phyloP scores from a whole-genome alignment of 2,888 invertebrate genomes.

The Rhyacophila evoluta region DNA sequence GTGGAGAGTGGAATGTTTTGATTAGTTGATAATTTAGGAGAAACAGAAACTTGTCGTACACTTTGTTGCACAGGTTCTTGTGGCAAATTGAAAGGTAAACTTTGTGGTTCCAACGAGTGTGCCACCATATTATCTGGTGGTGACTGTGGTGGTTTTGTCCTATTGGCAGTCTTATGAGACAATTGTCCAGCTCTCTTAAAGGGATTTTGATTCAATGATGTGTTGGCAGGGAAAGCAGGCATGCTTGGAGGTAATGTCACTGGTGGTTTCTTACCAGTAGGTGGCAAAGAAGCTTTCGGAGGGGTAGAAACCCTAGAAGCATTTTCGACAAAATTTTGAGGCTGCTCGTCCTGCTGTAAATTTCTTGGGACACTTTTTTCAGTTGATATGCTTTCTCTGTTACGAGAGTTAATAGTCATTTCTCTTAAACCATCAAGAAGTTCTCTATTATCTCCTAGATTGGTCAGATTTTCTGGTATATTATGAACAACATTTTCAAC shows the following conservation, averaged over 20 bases:
- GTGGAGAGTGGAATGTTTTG: slow-evolving; percentile 60
- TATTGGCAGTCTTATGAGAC: slow-evolving; percentile 65
- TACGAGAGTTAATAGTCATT: slow-evolving; percentile 61
- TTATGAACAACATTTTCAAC: not conserved
- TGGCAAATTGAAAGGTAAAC: slow-evolving; percentile 59
- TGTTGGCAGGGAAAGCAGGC: slow-evolving; percentile 51
- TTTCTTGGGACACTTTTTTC: slow-evolving; percentile 56
- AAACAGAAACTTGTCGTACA: slow-evolving; percentile 47
- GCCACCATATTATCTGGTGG: slow-evolving; percentile 56
- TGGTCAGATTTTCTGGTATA: slow-evolving; percentile 55
- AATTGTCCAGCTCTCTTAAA: slow-evolving; percentile 66
- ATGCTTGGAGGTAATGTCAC: slow-evolving; percentile 58
- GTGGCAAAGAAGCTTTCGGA: slow-evolving; percentile 29
- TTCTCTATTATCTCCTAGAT: slow-evolving; percentile 56
- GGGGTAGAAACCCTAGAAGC: slow-evolving; percentile 32
- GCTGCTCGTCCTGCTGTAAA: slow-evolving; percentile 57
- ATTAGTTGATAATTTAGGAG: slow-evolving; percentile 48
- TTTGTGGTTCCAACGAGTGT: slow-evolving; percentile 48
- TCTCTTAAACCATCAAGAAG: slow-evolving; percentile 62
- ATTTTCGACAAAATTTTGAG: slow-evolving; percentile 53
- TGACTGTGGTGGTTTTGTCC: slow-evolving; percentile 55
- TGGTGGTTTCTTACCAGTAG: slow-evolving; percentile 56
- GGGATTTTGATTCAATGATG: slow-evolving; percentile 61
- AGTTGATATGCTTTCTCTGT: slow-evolving; percentile 55
- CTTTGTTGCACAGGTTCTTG: slow-evolving; percentile 54